These are phyloP conservation scores for Rhabdomys pumilio DNA, from an alignment of 2,797 vertebrate genomes.

Conservation along the genomic window DNA sequence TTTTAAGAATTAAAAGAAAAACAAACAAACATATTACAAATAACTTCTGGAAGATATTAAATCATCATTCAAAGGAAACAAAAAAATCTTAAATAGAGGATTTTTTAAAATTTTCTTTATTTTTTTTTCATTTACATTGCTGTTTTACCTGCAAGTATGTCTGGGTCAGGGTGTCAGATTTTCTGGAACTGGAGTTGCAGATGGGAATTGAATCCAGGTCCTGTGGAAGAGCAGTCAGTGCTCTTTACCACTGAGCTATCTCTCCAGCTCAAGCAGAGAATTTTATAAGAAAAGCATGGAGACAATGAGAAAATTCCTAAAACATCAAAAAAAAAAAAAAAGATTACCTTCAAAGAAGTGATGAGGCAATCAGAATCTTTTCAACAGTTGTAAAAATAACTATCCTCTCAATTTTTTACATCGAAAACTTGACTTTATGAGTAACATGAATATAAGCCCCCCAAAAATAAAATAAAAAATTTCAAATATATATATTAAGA, in stretches of 20 bases:
- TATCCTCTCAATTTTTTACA: not conserved
- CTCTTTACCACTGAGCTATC: too few relatives aligned
- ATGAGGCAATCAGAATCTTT: not conserved
- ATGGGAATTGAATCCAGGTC: not conserved
- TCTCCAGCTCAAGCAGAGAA: not conserved
- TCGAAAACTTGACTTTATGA: not conserved
- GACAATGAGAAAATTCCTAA: not conserved
- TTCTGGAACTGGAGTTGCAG: not conserved
- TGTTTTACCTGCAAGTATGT: not conserved
- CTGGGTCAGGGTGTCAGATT: not conserved
- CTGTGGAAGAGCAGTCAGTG: not conserved
- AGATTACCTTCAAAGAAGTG: not conserved
- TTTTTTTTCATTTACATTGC: not conserved
- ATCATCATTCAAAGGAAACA: not conserved
- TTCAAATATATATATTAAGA: not conserved
- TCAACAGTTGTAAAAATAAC: not conserved
- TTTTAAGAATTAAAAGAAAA: not conserved
- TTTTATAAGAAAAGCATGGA: not conserved
- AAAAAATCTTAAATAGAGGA: not conserved
- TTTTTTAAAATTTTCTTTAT: not conserved
- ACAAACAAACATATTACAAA: not conserved
- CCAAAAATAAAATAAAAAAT: not conserved
- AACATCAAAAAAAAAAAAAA: not conserved
- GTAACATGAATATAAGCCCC: not conserved
- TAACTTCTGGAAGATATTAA: not conserved